Evolutionary conservation across 2,113 vertebrate genomes (phyloP), one percentile per base, ranked within the genome.

Genomic region (Taurulus bubalis): DNA sequence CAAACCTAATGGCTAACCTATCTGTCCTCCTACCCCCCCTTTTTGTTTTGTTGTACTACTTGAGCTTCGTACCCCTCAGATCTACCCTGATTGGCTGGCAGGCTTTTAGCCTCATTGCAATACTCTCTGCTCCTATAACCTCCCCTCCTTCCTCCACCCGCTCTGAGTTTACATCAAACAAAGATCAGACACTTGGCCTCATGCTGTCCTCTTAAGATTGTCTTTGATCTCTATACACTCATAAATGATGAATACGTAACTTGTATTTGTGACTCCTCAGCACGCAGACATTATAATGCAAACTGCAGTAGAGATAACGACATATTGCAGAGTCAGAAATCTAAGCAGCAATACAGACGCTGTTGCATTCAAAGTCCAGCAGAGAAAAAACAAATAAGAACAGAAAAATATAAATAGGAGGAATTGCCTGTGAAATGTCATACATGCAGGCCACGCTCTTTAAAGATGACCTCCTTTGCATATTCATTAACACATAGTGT

Each of bases 1-100:
- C 96, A 97, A 97, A 98, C 94, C 95, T 95, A 91, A 93, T 90
- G 78, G 90, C 92, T 92, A 93, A 92, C 85, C 87, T 87, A 75
- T 77, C 88, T 92, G 79, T 84, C 86, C 89, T 71, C 64, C 75
- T 75, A 20, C 16, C 47, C 47, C 18, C 42, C 32, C n/a, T n/a
- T n/a, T n/a, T n/a, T n/a, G n/a, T n/a, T n/a, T n/a, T n/a, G n/a
- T n/a, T n/a, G n/a, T 75, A 80, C 60, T 78, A 91, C 74, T 53
- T 86, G 71, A 90, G 82, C 91, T 90, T 87, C 89, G 85, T 82
- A 76, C 83, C 86, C 79, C 56, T 87, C 82, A 68, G 72, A 82
- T 84, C 66, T 69, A 58, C 71, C 22, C 70, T 74, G 47, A 79
- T 18, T 77, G 60, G 60, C 75, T n/a, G 77, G 82, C 73, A 86